Evolutionary conservation across 2,888 invertebrate genomes (phyloP), one percentile per base, ranked within the genome.

Genomic region (Pristionchus maxplancki): DNA sequence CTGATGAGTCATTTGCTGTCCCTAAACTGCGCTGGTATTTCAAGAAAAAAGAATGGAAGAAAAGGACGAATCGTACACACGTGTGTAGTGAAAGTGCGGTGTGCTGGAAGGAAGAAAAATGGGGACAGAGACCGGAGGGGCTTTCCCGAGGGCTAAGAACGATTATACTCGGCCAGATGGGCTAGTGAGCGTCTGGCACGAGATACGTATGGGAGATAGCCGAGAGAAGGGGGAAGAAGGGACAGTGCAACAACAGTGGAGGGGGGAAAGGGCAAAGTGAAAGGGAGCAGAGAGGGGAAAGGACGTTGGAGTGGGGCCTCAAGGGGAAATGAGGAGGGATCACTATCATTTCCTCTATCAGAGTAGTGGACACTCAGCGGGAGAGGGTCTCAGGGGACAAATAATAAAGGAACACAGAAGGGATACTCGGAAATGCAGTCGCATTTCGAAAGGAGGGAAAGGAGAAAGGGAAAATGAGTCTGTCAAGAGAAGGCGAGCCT

Each of bases 91-190:
- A 78, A 78, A 78, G 78, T 78, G 11, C 67, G n/a, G 11, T 37
- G 71, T 17, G 71, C 37, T 78, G n/a, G 40, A 78, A 78, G 40
- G 71, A 28, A 44, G 44, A 44, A 44, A 74, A 34, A 78, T 40
- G 44, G 78, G 78, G 31, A 78, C 78, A 31, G 64, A 4, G 67
- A 31, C 31, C 11, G 8, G 44, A 44, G 78, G 11, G 44, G 44
- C 78, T 78, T 13, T 13, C 71, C 37, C 20, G 71, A 71, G 37
- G 71, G 37, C 37, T 31, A 34, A 24, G 64, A 31, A 34, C 31
- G 34, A 78, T 78, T 78, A 78, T 78, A 78, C 15, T 28, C 44
- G 28, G 34, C 78, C 78, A 78, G 78, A 78, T 78, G 78, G 78
- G 78, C 71, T 71, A 71, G 64, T 31, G 64, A 71, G 37, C 71